Conservation (phyloP, 2,797 vertebrate genomes). For the Natrix natrix region DNA sequence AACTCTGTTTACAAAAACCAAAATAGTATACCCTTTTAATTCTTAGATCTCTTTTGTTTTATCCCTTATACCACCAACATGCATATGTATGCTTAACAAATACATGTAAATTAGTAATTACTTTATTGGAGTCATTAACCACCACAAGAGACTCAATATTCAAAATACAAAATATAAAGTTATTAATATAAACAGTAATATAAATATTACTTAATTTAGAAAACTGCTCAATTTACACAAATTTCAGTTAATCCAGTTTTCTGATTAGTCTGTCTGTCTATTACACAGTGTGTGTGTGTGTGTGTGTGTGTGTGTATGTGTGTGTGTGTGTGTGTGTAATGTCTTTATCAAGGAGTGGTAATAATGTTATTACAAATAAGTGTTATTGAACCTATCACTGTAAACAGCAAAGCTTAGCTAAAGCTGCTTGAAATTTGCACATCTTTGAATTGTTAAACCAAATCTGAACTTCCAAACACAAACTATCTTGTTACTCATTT, state of each 20-base stretch:
- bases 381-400: neutral
- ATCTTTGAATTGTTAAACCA: neutral
- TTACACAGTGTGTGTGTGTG: neutral
- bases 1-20: neutral
- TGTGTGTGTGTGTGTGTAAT: too few species aligned
- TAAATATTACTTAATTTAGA: neutral
- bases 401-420: neutral
- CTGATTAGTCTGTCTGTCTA: neutral
- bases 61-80: neutral
- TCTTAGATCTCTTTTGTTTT: neutral
- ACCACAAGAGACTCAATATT: neutral
- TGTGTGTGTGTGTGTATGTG: too few species aligned
- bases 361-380: neutral
- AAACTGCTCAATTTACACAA: neutral
- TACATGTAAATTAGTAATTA: neutral
- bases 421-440: neutral
- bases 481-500: neutral
- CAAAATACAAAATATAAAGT: neutral
- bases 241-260: neutral
- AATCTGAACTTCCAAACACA: neutral
- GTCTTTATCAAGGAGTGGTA: neutral
- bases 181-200: neutral
- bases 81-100: neutral
- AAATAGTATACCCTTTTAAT: neutral
- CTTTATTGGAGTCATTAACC: neutral